These are phyloP conservation scores for Andrena dorsata DNA, from an alignment of 2,888 invertebrate genomes.

Conservation along the genomic window DNA sequence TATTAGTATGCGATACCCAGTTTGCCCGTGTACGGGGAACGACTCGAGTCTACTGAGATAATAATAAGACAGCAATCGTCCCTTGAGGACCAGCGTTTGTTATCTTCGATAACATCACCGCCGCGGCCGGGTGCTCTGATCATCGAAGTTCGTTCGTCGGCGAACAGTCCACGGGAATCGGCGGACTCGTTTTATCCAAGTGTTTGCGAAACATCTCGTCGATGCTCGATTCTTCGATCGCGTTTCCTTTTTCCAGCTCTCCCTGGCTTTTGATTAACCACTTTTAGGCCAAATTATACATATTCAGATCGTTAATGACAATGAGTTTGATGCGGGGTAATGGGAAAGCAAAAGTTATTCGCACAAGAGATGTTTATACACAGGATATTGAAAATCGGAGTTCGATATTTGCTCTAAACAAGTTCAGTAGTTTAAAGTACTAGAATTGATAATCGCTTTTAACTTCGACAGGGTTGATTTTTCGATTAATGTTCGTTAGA, in stretches of 20 bases:
- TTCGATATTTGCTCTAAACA: no score
- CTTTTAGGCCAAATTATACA: background rate
- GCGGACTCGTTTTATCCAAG: slow-evolving; percentile 23
- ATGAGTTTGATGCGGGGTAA: no score
- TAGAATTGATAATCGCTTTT: no score
- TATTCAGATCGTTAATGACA: no score
- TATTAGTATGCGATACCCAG: slow-evolving; percentile 69
- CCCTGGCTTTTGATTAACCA: background rate
- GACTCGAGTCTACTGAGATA: slow-evolving; percentile 51
- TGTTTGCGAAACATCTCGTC: background rate
- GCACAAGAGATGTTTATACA: no score
- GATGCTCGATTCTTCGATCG: background rate
- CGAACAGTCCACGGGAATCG: slow-evolving; percentile 2
- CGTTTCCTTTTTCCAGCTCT: background rate
- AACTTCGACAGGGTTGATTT: no score
- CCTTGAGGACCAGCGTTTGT: slow-evolving; percentile 47
- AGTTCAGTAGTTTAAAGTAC: no score
- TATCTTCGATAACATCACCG: slow-evolving; percentile 8
- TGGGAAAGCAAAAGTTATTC: no score
- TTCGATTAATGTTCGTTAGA: no score
- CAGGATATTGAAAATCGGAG: no score
- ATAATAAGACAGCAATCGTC: slow-evolving; percentile 64
- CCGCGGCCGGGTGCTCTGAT: background rate
- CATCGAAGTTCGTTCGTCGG: slow-evolving; percentile 19
- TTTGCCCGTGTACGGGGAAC: slow-evolving; percentile 38